Percentiles rank a stretch among this genome's conserved stretches.
phyloP scores from a whole-genome alignment of 2,797 vertebrate species.

The Tamandua tetradactyla region DNA sequence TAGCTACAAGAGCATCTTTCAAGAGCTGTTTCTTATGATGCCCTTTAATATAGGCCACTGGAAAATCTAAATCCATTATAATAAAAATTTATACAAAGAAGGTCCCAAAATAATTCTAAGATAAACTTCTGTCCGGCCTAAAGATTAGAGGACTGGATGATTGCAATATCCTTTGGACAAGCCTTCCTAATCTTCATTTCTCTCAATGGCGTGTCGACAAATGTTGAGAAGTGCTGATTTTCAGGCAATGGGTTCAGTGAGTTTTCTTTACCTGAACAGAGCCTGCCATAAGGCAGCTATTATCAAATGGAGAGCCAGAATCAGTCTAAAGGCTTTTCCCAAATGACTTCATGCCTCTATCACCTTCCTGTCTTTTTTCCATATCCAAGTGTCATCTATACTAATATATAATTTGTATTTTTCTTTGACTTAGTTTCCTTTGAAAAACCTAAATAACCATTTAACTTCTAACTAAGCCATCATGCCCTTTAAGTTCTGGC shows the following conservation, averaged over 20 bases:
- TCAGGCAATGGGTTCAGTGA: not conserved
- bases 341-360: not conserved
- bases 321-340: no score
- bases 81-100: not conserved
- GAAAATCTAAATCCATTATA: fast-evolving
- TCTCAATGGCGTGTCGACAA: not conserved
- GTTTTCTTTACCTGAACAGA: not conserved
- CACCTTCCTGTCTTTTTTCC: not conserved
- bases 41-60: not conserved
- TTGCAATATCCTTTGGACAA: not conserved
- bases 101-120: not conserved
- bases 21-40: not conserved
- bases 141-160: not conserved
- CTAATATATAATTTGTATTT: not conserved
- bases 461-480: not conserved
- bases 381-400: not conserved
- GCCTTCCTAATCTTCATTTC: no score
- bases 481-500: not conserved
- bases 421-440: not conserved
- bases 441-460: not conserved
- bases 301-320: not conserved
- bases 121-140: no score
- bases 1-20: not conserved
- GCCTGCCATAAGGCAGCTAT: not conserved
- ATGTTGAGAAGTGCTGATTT: fast-evolving